phyloP scores from a whole-genome alignment of 1,140 invertebrate genomes.

The Argopecten irradians region DNA sequence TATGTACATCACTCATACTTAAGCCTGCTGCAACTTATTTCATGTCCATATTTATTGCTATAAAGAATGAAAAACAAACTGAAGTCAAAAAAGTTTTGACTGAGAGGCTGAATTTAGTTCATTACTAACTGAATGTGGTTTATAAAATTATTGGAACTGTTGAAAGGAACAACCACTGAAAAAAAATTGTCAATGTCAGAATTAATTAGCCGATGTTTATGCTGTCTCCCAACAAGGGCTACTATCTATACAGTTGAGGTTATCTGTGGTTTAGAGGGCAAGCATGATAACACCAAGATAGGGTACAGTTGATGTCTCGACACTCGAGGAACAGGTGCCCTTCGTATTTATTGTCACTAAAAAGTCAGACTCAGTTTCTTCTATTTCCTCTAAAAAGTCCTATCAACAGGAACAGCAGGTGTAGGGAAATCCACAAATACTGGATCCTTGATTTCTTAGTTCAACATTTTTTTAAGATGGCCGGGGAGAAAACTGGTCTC shows the following conservation, averaged over 20 bases:
- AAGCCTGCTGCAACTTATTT: too few relatives aligned
- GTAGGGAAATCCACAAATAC: background rate
- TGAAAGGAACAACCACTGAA: background rate
- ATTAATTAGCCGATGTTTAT: background rate
- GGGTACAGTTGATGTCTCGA: background rate
- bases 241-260: background rate
- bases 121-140: too few relatives aligned
- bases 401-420: background rate
- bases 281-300: background rate
- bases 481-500: too few relatives aligned
- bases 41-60: too few relatives aligned
- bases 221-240: background rate
- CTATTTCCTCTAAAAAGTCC: background rate
- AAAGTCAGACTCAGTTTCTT: background rate
- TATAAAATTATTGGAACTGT: too few relatives aligned
- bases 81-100: too few relatives aligned
- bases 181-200: background rate
- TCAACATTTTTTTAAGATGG: too few relatives aligned
- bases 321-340: background rate
- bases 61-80: too few relatives aligned
- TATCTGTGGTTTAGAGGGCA: background rate
- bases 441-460: too few relatives aligned
- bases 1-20: too few relatives aligned
- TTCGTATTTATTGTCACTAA: background rate
- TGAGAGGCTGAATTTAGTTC: too few relatives aligned